Evolutionary conservation across 2,888 invertebrate genomes (phyloP).

Genomic region (Chelonus formosanus): DNA sequence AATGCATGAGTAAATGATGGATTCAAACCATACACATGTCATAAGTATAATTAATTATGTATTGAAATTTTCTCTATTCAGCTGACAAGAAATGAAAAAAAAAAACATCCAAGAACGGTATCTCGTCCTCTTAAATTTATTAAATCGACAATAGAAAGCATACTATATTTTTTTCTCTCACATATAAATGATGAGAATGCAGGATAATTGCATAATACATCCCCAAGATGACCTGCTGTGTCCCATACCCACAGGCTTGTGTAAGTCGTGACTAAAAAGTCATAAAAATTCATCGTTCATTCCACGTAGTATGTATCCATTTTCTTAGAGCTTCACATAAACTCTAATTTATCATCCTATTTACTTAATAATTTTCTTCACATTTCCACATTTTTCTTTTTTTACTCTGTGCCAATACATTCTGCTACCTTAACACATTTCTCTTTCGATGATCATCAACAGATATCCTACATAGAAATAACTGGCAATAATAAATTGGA

Average conservation of each 20-base stretch:
- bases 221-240: slow-evolving; percentile 9
- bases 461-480: background rate
- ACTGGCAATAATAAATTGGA: slow-evolving; percentile 1
- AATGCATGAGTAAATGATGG: too few relatives aligned
- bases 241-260: slow-evolving; percentile 2
- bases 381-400: background rate
- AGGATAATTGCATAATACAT: slow-evolving; percentile 21
- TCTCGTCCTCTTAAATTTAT: slow-evolving; percentile 21
- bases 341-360: slow-evolving; percentile 2
- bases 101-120: slow-evolving; percentile 12
- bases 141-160: slow-evolving; percentile 14
- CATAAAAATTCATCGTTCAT: slow-evolving; percentile 12
- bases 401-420: background rate
- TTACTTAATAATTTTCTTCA: background rate
- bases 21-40: too few relatives aligned
- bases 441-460: slow-evolving; percentile 1
- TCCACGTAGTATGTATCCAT: background rate
- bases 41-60: too few relatives aligned
- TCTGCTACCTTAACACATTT: slow-evolving; percentile 11
- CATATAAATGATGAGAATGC: slow-evolving; percentile 22
- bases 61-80: slow-evolving; percentile 6
- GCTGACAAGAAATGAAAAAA: background rate
- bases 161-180: slow-evolving; percentile 18
- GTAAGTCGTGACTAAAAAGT: slow-evolving; percentile 5
- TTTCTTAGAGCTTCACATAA: background rate